Evolutionary conservation across 1,140 invertebrate species (phyloP).

Genomic region (Hestina assimilis): DNA sequence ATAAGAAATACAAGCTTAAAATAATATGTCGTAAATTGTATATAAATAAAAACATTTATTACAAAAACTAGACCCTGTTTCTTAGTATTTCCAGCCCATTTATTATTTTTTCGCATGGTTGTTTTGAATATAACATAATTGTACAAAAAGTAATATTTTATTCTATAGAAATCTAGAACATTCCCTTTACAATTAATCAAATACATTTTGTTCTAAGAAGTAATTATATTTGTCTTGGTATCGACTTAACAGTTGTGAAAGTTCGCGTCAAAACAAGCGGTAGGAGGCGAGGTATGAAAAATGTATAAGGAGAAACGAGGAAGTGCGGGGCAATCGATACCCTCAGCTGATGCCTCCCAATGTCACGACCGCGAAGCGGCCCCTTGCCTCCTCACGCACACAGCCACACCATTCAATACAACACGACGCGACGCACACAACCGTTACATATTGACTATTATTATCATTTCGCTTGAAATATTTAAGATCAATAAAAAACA

Average conservation of each 20-base stretch:
- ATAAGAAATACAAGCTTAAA: neutral
- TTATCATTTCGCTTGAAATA: neutral
- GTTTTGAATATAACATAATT: too few relatives aligned
- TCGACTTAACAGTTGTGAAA: slow-evolving; percentile 2
- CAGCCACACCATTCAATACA: slow-evolving; percentile 10
- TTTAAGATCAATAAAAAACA: neutral
- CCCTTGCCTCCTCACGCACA: slow-evolving; percentile 13
- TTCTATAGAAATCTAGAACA: too few relatives aligned
- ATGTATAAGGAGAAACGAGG: slow-evolving; percentile 69
- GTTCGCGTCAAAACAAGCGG: slow-evolving; percentile 41
- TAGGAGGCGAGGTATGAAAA: slow-evolving; percentile 51
- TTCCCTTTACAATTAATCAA: too few relatives aligned
- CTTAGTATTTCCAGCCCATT: neutral
- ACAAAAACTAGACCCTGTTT: neutral
- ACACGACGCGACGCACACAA: slow-evolving; percentile 25
- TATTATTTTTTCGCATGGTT: too few relatives aligned
- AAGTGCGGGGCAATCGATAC: slow-evolving; percentile 69
- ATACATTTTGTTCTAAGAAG: too few relatives aligned
- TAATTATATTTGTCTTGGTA: too few relatives aligned
- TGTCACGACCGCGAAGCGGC: slow-evolving; percentile 60
- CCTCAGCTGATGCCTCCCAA: slow-evolving; percentile 70
- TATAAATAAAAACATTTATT: neutral
- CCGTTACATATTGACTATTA: neutral
- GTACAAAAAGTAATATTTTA: too few relatives aligned
- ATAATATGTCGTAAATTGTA: neutral